phyloP scores from a whole-genome alignment of 1,140 invertebrate species.

The Megalonaias nervosa region DNA sequence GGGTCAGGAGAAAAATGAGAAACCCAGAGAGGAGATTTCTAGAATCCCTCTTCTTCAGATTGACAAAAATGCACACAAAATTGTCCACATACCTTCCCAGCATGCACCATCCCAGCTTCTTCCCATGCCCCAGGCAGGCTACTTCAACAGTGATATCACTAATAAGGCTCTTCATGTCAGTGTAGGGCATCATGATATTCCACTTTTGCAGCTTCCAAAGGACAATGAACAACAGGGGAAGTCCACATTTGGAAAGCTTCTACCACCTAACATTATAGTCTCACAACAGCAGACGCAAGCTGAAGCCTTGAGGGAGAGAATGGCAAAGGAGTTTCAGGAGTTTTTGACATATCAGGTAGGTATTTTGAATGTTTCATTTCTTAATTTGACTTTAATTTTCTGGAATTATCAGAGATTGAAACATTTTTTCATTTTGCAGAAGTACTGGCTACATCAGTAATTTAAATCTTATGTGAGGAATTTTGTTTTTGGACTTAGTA shows the following conservation, averaged over 20 bases:
- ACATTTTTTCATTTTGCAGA: no score
- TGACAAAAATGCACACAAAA: slow-evolving; percentile 16
- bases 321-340: slow-evolving; percentile 42
- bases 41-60: slow-evolving; percentile 51
- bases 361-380: no score
- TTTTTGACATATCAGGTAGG: slow-evolving; percentile 51
- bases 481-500: no score
- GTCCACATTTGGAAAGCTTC: slow-evolving; percentile 43
- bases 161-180: not conserved
- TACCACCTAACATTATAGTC: slow-evolving; percentile 42
- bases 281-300: no score
- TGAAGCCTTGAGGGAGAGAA: slow-evolving; percentile 19
- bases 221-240: slow-evolving; percentile 30
- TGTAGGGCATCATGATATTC: slow-evolving; percentile 33
- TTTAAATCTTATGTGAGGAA: no score
- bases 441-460: no score
- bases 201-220: slow-evolving; percentile 37
- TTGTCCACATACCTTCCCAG: slow-evolving; percentile 15
- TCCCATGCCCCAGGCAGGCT: no score
- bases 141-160: no score
- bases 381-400: no score
- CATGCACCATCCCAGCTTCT: no score
- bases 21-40: slow-evolving; percentile 13
- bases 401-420: no score
- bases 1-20: slow-evolving; percentile 12